Conservation (phyloP, 2,888 invertebrate species). For the Leucoma salicis region DNA sequence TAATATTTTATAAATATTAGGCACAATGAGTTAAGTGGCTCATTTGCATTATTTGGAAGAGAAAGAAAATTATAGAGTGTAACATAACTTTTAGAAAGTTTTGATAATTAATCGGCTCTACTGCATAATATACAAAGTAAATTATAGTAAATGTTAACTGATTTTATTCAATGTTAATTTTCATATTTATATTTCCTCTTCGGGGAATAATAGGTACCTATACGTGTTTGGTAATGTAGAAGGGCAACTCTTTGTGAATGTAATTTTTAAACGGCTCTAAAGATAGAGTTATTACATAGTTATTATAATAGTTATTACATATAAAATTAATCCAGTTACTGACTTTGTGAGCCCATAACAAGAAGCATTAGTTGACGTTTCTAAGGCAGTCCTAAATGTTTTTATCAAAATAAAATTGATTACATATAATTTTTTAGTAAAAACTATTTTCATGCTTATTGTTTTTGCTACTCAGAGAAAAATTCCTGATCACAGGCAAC, state of each 20-base stretch:
- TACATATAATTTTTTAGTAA: no score
- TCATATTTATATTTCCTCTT: constrained; percentile 1
- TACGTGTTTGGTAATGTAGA: not conserved
- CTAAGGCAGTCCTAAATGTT: no score
- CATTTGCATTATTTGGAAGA: constrained; percentile 4
- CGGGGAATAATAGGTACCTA: not conserved
- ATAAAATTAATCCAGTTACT: no score
- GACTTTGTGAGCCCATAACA: no score
- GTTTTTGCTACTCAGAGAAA: no score
- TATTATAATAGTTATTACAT: no score
- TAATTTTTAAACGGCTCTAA: not conserved
- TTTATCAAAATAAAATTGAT: no score
- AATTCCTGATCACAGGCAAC: no score
- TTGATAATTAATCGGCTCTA: constrained; percentile 3
- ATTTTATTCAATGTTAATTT: constrained; percentile 2
- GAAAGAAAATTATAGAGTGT: constrained; percentile 10
- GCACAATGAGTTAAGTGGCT: constrained; percentile 4
- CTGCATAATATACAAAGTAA: not conserved
- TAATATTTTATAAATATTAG: constrained; percentile 8
- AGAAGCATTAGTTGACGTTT: no score
- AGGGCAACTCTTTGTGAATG: not conserved
- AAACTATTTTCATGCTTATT: no score
- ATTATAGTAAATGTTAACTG: not conserved
- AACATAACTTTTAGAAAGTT: constrained; percentile 6
- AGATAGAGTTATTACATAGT: no score